Evolutionary conservation across 2,797 vertebrate species (phyloP), one percentile per base, ranked within the genome.

Genomic region (Pelobates cultripes): DNA sequence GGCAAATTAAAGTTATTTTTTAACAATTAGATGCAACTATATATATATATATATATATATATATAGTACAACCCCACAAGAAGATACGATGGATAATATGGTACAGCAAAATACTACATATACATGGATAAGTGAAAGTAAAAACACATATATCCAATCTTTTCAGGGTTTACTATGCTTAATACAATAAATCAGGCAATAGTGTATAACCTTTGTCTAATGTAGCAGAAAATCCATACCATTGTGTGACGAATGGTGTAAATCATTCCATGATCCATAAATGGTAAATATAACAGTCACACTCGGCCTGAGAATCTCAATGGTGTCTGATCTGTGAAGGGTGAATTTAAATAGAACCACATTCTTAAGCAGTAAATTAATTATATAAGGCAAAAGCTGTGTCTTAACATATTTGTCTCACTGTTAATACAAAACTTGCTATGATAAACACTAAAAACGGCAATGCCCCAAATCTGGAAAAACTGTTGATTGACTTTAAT

Each of bases 191-290:
- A 82, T 82, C 80, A 82, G 80, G 55, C 75, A 63, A 70, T 53
- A 82, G 80, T 78, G 61, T 77, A 73, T 75, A 77, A 82, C 75
- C 67, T 61, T 66, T 71, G 70, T 60, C 44, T 77, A 82, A 78
- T 82, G 80, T 61, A 73, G 75, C 75, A 78, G 75, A 78, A 82
- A 82, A 82, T 82, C 80, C 43, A 82, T 82, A 73, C 69, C 66
- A 68, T 82, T 77, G 75, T 82, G 80, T 77, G n/a, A 3, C 57
- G 75, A 71, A 64, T 70, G 28, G 47, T 68, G 72, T 82, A 82
- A 72, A 82, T 82, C 80, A 82, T 77, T 43, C 72, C 43, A 77
- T 72, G 70, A 78, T 77, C 44, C 75, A 45, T 55, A 55, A 71
- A 72, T 77, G 55, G 74, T 71, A 66, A 82, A 67, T 77, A 72